These are phyloP conservation scores for Pseudorectes ferrugineus DNA, from an alignment of 2,113 vertebrate species.

Conservation along the genomic window DNA sequence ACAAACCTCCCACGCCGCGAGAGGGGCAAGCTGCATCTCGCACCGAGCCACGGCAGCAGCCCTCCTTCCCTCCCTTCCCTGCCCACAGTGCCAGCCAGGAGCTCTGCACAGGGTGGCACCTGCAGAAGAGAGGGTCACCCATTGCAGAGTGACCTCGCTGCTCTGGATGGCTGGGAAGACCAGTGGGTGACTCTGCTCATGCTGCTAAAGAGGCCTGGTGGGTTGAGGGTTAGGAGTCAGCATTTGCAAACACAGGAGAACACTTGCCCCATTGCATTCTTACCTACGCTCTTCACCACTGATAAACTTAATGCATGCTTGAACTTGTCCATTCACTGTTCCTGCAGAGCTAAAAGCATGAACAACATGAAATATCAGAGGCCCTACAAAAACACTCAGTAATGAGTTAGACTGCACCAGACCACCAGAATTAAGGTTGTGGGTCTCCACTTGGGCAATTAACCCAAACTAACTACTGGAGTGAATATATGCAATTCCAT, in stretches of 20 bases:
- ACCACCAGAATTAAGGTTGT: background rate
- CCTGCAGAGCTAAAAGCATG: background rate
- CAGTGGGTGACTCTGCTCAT: background rate
- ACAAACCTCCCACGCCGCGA: background rate
- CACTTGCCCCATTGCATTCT: background rate
- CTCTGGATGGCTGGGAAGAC: background rate
- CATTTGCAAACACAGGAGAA: background rate
- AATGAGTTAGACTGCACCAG: background rate
- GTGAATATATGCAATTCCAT: background rate
- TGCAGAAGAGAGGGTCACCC: background rate
- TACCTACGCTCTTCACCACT: background rate
- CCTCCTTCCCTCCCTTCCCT: background rate
- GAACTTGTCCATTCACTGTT: background rate
- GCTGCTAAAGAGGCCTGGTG: background rate
- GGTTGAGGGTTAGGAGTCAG: background rate
- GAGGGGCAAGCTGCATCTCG: background rate
- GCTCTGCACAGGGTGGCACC: rapidly evolving
- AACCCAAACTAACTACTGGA: background rate
- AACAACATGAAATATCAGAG: background rate
- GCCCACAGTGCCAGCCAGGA: background rate
- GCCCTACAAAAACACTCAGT: background rate
- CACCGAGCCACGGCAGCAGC: rapidly evolving
- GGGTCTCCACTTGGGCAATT: background rate
- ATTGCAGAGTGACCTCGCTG: background rate
- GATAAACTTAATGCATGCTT: background rate